These are phyloP conservation scores for Paramisgurnus dabryanus DNA, from an alignment of 2,113 vertebrate species.

Conservation along the genomic window DNA sequence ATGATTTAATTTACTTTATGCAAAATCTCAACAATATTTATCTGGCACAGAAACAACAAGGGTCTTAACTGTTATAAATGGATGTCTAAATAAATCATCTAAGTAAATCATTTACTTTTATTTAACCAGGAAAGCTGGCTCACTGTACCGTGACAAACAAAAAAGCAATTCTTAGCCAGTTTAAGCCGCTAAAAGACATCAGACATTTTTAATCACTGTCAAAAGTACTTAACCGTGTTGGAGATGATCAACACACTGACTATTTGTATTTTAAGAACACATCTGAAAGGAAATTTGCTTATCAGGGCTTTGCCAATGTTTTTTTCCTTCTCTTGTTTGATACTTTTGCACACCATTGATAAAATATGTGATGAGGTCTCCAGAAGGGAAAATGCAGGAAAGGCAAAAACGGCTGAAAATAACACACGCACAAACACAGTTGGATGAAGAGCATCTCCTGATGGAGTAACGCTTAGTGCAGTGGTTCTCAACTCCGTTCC, in stretches of 20 bases:
- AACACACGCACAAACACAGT: conserved; percentile 24
- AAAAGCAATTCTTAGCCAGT: too few species aligned
- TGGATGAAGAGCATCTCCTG: conserved; percentile 5
- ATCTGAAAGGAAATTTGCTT: conserved; percentile 22
- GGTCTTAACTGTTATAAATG: neutral
- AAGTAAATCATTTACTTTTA: too few species aligned
- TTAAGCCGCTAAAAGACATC: too few species aligned
- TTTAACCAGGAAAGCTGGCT: too few species aligned
- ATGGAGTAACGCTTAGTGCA: conserved; percentile 24
- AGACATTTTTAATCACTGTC: too few species aligned
- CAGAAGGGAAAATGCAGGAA: conserved; percentile 44
- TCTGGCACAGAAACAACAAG: neutral
- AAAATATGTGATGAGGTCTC: conserved; percentile 45
- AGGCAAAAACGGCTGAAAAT: conserved; percentile 32
- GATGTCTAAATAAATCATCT: too few species aligned
- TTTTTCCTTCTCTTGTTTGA: conserved; percentile 35
- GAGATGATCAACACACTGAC: too few species aligned
- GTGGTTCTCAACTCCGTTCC: neutral
- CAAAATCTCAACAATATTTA: neutral
- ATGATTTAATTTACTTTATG: too few species aligned
- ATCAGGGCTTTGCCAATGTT: conserved; percentile 40
- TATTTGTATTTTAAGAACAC: too few species aligned
- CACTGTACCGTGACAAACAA: too few species aligned
- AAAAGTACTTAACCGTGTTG: too few species aligned
- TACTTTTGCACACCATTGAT: conserved; percentile 39